Percentiles rank a stretch among this genome's conserved stretches.
Conservation (phyloP, 2,113 vertebrate species). For the Ondatra zibethicus region DNA sequence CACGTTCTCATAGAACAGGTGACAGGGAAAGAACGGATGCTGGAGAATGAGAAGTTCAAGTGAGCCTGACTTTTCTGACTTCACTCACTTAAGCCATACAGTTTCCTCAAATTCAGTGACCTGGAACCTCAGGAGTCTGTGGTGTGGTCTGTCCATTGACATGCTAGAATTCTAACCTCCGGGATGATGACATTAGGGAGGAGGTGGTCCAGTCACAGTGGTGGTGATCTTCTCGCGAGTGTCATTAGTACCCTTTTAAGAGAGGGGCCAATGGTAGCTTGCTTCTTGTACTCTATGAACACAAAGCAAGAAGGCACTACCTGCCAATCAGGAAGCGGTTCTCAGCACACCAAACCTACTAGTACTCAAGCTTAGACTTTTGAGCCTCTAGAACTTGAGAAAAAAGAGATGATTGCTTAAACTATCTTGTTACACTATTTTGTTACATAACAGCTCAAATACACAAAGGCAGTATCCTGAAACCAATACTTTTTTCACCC, state of each 20-base stretch:
- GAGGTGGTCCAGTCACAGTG: background rate
- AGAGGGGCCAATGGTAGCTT: background rate
- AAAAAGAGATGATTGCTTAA: background rate
- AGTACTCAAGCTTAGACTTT: background rate
- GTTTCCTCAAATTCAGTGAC: background rate
- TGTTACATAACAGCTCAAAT: background rate
- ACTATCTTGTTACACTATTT: background rate
- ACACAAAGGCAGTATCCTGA: background rate
- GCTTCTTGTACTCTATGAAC: background rate
- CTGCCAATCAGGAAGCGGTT: background rate
- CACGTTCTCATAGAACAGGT: background rate
- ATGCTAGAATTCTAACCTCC: background rate
- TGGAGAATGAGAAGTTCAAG: background rate
- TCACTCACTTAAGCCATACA: background rate
- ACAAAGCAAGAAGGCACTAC: background rate
- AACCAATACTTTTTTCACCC: background rate
- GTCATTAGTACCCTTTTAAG: background rate
- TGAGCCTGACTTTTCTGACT: background rate
- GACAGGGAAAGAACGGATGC: background rate
- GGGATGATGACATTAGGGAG: background rate
- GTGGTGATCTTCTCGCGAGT: background rate
- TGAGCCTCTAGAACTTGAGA: background rate
- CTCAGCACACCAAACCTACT: background rate
- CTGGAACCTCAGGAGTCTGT: background rate
- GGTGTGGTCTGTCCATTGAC: background rate